Percentiles rank a stretch among this genome's conserved stretches.
phyloP scores from a whole-genome alignment of 2,888 invertebrate genomes.

The Noctua fimbriata region DNA sequence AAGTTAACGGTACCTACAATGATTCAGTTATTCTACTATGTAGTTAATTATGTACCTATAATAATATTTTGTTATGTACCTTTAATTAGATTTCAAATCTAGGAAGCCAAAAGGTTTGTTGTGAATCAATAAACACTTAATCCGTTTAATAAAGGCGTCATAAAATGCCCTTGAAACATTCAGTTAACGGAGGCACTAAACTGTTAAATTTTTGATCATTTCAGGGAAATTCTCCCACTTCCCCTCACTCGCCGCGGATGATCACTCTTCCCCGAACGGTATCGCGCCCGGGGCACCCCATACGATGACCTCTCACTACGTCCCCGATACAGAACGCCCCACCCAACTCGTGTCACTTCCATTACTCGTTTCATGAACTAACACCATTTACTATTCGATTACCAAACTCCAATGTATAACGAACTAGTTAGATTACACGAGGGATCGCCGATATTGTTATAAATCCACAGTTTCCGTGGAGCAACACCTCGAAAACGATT shows the following conservation, averaged over 20 bases:
- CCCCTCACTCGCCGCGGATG: slow-evolving; percentile 80
- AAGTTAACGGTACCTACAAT: background rate
- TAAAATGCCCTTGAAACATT: slow-evolving; percentile 20
- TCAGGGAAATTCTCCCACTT: slow-evolving; percentile 66
- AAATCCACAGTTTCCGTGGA: slow-evolving; percentile 81
- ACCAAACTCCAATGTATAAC: slow-evolving; percentile 61
- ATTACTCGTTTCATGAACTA: slow-evolving; percentile 64
- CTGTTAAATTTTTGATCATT: slow-evolving; percentile 43
- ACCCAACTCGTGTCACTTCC: slow-evolving; percentile 62
- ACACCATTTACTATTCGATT: slow-evolving; percentile 43
- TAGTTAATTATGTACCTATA: background rate
- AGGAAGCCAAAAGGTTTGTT: background rate
- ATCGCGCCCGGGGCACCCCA: slow-evolving; percentile 85
- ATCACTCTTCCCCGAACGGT: slow-evolving; percentile 85
- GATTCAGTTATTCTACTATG: background rate
- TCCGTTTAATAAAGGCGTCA: slow-evolving; percentile 11
- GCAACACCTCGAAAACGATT: slow-evolving; percentile 86
- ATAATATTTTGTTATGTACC: background rate
- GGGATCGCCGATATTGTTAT: slow-evolving; percentile 73
- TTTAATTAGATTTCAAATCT: background rate
- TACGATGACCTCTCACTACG: slow-evolving; percentile 79
- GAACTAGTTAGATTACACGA: slow-evolving; percentile 44
- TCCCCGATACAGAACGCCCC: slow-evolving; percentile 60
- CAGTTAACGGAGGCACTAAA: background rate
- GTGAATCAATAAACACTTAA: background rate